Percentiles rank a stretch among this genome's conserved stretches.
Conservation (phyloP, 1,140 invertebrate species). For the Oryctes rhinoceros region DNA sequence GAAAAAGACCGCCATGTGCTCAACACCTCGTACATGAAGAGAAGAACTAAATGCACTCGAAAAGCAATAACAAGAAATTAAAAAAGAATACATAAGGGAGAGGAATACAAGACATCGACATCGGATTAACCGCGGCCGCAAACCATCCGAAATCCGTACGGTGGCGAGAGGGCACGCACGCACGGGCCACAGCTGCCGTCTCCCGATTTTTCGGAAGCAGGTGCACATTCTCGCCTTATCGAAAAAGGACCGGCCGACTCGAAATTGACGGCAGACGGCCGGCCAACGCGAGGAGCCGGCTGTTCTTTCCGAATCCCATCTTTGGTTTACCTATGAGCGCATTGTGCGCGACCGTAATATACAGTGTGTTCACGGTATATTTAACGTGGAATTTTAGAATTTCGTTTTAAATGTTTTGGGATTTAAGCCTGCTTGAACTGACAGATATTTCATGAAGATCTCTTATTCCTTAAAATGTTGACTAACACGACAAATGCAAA, state of each 20-base stretch:
- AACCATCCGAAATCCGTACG: slow-evolving; percentile 26
- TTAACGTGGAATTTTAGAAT: too few relatives aligned
- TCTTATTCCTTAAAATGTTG: too few relatives aligned
- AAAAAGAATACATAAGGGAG: neutral
- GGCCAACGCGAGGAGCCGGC: neutral
- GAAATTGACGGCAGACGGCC: slow-evolving; percentile 29
- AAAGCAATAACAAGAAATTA: neutral
- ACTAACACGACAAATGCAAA: too few relatives aligned
- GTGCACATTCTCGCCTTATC: slow-evolving; percentile 29
- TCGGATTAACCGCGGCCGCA: neutral
- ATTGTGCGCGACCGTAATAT: too few relatives aligned
- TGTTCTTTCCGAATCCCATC: neutral
- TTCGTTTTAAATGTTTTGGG: too few relatives aligned
- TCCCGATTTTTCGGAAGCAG: slow-evolving; percentile 33
- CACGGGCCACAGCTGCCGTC: slow-evolving; percentile 23
- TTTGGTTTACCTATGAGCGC: neutral
- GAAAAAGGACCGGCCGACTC: neutral
- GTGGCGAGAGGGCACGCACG: neutral
- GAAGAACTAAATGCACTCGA: neutral
- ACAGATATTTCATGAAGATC: too few relatives aligned
- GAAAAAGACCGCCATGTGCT: neutral
- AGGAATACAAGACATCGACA: neutral
- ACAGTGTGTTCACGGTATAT: too few relatives aligned
- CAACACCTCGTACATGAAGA: neutral
- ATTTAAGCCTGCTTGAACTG: too few relatives aligned